Conservation (phyloP, 2,888 invertebrate genomes). For the Polia nebulosa region DNA sequence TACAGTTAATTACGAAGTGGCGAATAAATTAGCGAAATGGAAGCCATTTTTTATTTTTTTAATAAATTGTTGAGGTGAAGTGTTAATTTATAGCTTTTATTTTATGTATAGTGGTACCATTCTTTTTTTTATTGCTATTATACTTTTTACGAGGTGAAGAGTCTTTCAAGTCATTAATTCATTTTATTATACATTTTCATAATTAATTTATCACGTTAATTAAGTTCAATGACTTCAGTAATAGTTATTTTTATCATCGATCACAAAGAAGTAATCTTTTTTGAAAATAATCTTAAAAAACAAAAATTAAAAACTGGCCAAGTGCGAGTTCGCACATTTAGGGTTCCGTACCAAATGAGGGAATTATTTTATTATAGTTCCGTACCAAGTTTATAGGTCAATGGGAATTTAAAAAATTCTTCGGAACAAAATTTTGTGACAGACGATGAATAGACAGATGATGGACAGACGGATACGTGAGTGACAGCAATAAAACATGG, state of each 20-base stretch:
- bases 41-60: slow-evolving; percentile 38
- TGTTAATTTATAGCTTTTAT: slow-evolving; percentile 45
- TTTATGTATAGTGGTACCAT: slow-evolving; percentile 17
- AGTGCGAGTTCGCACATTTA: too few relatives aligned
- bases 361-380: too few relatives aligned
- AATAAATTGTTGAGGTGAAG: slow-evolving; percentile 51
- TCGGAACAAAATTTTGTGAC: too few relatives aligned
- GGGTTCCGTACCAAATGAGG: too few relatives aligned
- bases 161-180: slow-evolving; percentile 14
- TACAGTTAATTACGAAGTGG: slow-evolving; percentile 55
- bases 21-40: slow-evolving; percentile 57
- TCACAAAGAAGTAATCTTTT: too few relatives aligned
- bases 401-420: too few relatives aligned
- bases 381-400: too few relatives aligned
- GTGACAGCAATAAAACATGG: too few relatives aligned
- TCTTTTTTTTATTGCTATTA: slow-evolving; percentile 16
- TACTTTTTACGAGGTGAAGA: slow-evolving; percentile 16
- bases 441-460: too few relatives aligned
- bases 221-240: slow-evolving; percentile 17
- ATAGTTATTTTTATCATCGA: not conserved
- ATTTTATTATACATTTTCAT: slow-evolving; percentile 22
- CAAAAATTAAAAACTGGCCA: too few relatives aligned
- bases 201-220: slow-evolving; percentile 1
- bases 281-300: too few relatives aligned
- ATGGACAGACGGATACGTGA: too few relatives aligned